Percentiles rank a stretch among this genome's conserved stretches.
phyloP scores from a whole-genome alignment of 2,113 vertebrate species.

The Melozone crissalis region DNA sequence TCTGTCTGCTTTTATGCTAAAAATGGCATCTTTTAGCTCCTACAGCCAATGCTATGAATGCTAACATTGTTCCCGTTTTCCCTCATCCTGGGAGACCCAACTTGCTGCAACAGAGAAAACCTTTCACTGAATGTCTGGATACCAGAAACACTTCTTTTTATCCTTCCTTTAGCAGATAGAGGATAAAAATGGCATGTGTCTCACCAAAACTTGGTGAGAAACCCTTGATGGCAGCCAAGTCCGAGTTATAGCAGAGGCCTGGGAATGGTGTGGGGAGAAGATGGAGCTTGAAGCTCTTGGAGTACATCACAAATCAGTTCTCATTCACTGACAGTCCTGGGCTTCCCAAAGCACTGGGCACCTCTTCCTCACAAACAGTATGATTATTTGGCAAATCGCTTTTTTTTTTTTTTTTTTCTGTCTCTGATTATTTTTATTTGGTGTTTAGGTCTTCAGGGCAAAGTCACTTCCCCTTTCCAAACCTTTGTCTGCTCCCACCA shows the following conservation, averaged over 20 bases:
- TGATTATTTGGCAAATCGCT: not conserved
- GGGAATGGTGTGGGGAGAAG: fast-evolving
- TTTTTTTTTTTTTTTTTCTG: not conserved
- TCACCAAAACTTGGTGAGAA: not conserved
- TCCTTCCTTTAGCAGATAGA: not conserved
- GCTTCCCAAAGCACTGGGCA: not conserved
- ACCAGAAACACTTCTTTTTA: not conserved
- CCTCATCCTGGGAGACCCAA: not conserved
- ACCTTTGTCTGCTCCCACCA: not conserved
- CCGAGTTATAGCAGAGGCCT: not conserved
- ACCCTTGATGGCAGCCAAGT: not conserved
- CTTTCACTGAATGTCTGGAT: not conserved
- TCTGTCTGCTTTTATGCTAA: not conserved
- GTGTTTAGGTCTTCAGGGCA: not conserved
- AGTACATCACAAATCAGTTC: not conserved
- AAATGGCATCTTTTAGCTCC: not conserved
- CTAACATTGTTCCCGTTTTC: not conserved
- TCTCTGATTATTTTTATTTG: not conserved
- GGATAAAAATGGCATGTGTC: not conserved
- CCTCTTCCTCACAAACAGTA: not conserved
- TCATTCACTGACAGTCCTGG: not conserved
- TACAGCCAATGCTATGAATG: not conserved
- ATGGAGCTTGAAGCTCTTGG: not conserved
- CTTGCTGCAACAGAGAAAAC: not conserved
- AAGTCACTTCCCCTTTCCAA: not conserved